Conservation (phyloP, 2,888 invertebrate species). For the Balanococcus diminutus region DNA sequence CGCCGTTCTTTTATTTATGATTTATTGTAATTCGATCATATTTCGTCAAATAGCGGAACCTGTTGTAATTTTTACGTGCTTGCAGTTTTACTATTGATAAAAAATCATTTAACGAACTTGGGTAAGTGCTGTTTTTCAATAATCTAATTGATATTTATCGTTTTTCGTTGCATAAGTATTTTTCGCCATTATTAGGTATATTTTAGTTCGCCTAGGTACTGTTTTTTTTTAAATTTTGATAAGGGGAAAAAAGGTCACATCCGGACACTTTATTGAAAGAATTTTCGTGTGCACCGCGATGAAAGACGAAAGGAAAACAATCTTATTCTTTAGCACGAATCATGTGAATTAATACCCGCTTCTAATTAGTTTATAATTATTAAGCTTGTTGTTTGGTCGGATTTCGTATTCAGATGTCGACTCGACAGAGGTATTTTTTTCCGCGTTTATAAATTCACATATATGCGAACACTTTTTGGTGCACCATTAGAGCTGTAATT, state of each 20-base stretch:
- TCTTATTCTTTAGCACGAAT: neutral
- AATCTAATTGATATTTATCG: neutral
- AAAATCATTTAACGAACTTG: neutral
- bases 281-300: neutral
- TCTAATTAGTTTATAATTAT: slow-evolving; percentile 9
- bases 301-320: neutral
- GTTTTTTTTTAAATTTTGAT: too few relatives aligned
- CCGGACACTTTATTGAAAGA: neutral
- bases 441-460: neutral
- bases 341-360: neutral
- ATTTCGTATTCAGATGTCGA: neutral
- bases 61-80: neutral
- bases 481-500: neutral
- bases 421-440: neutral
- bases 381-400: neutral
- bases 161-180: neutral
- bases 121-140: neutral
- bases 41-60: slow-evolving; percentile 8
- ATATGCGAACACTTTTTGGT: neutral
- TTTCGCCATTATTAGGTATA: too few relatives aligned
- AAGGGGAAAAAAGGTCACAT: neutral
- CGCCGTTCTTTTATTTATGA: neutral
- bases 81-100: neutral
- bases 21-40: slow-evolving; percentile 14
- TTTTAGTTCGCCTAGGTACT: neutral